These are phyloP conservation scores for Ammospiza nelsoni DNA, from an alignment of 2,113 vertebrate species.

Conservation along the genomic window DNA sequence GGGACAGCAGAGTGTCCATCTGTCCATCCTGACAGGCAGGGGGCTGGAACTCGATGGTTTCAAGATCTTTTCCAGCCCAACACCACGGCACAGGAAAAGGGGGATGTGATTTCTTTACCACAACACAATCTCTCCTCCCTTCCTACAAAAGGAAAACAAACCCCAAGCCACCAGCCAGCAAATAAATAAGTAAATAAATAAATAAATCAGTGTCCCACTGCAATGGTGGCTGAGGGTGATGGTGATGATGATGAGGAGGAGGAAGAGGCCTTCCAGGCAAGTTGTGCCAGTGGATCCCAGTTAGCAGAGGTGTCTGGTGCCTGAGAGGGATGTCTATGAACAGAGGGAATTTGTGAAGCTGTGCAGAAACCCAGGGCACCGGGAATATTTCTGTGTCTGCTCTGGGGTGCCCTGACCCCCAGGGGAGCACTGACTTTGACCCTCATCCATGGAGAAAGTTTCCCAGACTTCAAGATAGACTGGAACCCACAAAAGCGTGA, in stretches of 20 bases:
- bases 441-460: no score
- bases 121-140: neutral
- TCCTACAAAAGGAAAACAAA: neutral
- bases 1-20: neutral
- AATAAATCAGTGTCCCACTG: neutral
- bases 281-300: neutral
- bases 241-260: neutral
- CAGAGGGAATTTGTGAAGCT: neutral
- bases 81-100: neutral
- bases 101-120: neutral
- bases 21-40: neutral
- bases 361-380: no score
- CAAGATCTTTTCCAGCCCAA: neutral
- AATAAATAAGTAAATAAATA: neutral
- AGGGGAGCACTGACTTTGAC: no score
- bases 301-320: neutral
- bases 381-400: no score
- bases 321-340: neutral
- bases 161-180: neutral
- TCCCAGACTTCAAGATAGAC: no score
- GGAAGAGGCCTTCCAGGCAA: neutral
- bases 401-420: no score
- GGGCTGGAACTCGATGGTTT: accelerated
- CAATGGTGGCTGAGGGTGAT: neutral
- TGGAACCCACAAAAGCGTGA: no score